These are phyloP conservation scores for Enteromius argenteus DNA, from an alignment of 2,797 vertebrate species.

Conservation along the genomic window DNA sequence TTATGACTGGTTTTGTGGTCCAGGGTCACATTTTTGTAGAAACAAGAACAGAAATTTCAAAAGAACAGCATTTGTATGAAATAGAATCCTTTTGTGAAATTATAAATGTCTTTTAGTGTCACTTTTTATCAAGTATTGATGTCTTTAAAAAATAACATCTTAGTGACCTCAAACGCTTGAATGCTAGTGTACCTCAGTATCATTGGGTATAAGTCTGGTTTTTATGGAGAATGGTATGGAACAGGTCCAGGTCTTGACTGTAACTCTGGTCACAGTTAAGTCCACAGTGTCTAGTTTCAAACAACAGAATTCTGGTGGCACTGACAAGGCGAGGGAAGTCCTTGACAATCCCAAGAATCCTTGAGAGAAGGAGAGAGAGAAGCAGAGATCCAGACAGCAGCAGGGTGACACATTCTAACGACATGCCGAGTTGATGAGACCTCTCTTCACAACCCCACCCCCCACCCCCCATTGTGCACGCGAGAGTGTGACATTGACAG, in stretches of 20 bases:
- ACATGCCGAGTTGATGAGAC: conserved; percentile 51
- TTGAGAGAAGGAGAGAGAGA: conserved; percentile 31
- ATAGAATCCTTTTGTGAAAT: background rate
- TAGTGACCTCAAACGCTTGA: background rate
- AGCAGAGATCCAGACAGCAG: conserved; percentile 55
- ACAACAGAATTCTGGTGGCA: conserved; percentile 33
- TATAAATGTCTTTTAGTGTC: background rate
- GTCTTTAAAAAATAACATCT: background rate
- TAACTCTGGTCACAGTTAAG: background rate
- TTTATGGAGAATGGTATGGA: background rate
- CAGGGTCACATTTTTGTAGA: too few species aligned
- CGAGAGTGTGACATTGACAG: conserved; percentile 45
- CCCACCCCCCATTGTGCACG: background rate
- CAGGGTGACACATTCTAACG: conserved; percentile 59
- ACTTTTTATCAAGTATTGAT: background rate
- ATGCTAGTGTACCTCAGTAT: background rate
- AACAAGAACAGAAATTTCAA: background rate
- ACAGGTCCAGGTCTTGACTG: background rate
- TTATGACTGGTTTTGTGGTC: too few species aligned
- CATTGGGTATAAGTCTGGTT: background rate
- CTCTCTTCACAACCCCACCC: background rate
- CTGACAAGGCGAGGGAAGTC: conserved; percentile 45
- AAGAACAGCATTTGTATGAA: background rate
- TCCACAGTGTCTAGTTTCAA: conserved; percentile 43
- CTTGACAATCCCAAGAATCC: conserved; percentile 58